Evolutionary conservation across 2,797 vertebrate species (phyloP).

Genomic region (Oreochromis grahami): DNA sequence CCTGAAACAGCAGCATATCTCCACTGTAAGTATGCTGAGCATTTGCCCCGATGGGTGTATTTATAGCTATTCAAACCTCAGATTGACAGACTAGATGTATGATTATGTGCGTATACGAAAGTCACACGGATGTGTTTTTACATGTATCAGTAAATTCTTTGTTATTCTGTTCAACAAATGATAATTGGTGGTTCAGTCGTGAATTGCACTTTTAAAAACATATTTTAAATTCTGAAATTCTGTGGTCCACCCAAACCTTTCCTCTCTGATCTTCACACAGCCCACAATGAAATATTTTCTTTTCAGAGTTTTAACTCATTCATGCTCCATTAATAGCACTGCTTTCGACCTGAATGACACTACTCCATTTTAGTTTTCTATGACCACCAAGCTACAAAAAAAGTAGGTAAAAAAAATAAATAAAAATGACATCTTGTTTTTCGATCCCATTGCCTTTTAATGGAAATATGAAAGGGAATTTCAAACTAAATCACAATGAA

Average conservation of each 20-base stretch:
- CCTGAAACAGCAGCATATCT: conserved; percentile 18
- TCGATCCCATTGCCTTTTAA: not conserved
- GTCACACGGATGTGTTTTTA: not conserved
- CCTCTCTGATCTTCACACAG: not conserved
- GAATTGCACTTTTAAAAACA: not conserved
- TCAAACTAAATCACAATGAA: not conserved
- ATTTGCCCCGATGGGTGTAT: conserved; percentile 50
- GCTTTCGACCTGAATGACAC: not conserved
- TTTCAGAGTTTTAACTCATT: not conserved
- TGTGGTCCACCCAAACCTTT: not conserved
- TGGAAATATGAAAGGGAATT: not conserved
- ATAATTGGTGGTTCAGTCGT: not conserved
- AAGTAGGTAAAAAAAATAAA: not conserved
- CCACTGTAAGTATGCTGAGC: conserved; percentile 40
- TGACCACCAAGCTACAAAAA: not conserved
- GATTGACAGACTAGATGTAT: conserved; percentile 13
- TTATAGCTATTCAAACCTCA: conserved; percentile 52
- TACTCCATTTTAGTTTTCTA: not conserved
- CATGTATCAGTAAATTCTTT: not conserved
- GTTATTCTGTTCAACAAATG: not conserved
- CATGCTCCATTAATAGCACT: not conserved
- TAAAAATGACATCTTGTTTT: not conserved
- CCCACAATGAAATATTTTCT: not conserved
- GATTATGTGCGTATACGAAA: not conserved
- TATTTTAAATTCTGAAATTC: not conserved